Evolutionary conservation across 92 coral and sea anemone genomes (phyloP).

Genomic region (Actinernus sp.): DNA sequence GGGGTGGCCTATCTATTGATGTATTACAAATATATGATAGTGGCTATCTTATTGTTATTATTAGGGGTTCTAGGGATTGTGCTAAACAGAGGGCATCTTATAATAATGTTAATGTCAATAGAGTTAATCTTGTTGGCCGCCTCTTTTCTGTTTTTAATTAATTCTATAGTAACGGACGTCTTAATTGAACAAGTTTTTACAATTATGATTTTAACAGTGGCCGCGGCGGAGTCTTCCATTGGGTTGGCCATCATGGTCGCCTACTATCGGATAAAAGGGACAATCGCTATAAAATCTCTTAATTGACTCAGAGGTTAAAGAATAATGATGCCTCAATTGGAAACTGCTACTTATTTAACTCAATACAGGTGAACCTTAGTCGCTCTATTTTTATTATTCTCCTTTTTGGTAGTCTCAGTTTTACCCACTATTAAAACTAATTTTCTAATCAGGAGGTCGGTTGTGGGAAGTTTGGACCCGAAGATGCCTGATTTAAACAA

Average conservation of each 20-base stretch:
- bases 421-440: constrained; percentile 68
- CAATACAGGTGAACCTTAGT: constrained; percentile 84
- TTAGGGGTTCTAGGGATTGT: constrained; percentile 81
- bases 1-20: constrained; percentile 27
- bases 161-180: constrained; percentile 76
- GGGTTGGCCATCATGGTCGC: constrained; percentile 87
- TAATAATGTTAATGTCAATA: constrained; percentile 83
- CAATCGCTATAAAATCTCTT: constrained; percentile 80
- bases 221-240: constrained; percentile 91
- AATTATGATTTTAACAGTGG: constrained; percentile 78
- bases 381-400: constrained; percentile 68
- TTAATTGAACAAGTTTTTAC: constrained; percentile 83
- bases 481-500: constrained; percentile 28
- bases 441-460: constrained; percentile 65
- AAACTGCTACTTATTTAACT: constrained; percentile 76
- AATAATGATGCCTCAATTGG: constrained; percentile 84
- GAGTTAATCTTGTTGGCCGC: constrained; percentile 82
- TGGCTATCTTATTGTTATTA: constrained; percentile 73
- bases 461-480: constrained; percentile 49
- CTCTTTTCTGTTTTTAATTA: constrained; percentile 81
- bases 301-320: constrained; percentile 80
- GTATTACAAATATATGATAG: constrained; percentile 80
- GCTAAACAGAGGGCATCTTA: constrained; percentile 82
- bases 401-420: constrained; percentile 59
- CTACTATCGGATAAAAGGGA: constrained; percentile 82